Evolutionary conservation across 2,113 vertebrate species (phyloP).

Genomic region (Emydocephalus ijimae): DNA sequence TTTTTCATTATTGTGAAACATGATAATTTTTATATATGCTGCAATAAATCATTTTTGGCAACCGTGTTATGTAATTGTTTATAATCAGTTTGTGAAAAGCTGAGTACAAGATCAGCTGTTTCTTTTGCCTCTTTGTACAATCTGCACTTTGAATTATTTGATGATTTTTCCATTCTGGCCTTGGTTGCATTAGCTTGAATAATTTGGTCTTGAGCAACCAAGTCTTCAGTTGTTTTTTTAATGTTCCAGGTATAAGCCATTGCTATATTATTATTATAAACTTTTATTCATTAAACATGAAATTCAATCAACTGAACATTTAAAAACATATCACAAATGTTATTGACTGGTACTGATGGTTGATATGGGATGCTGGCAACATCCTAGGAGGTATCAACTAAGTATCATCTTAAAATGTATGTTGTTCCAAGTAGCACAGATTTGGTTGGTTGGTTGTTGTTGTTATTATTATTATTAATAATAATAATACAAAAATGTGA

Average conservation of each 20-base stretch:
- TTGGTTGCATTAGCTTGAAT: background rate
- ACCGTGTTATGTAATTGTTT: background rate
- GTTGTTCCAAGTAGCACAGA: no score
- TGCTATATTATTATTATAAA: background rate
- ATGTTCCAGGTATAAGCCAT: background rate
- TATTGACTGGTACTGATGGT: no score
- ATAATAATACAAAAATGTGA: background rate
- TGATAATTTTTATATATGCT: background rate
- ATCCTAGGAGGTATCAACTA: no score
- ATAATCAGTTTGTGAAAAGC: background rate
- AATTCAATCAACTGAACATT: no score
- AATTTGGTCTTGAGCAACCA: background rate
- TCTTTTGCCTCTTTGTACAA: background rate
- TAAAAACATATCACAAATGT: no score
- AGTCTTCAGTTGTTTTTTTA: background rate
- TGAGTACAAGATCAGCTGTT: background rate
- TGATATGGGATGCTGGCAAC: no score
- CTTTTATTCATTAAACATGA: no score
- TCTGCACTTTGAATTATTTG: background rate
- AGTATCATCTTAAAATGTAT: no score
- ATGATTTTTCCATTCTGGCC: background rate
- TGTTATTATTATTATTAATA: rapidly evolving
- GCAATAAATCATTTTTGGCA: background rate
- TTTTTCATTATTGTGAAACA: background rate
- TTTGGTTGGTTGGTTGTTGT: no score